Percentiles rank a stretch among this genome's conserved stretches.
Evolutionary conservation across 2,888 invertebrate genomes (phyloP).

Genomic region (Balanococcus diminutus): DNA sequence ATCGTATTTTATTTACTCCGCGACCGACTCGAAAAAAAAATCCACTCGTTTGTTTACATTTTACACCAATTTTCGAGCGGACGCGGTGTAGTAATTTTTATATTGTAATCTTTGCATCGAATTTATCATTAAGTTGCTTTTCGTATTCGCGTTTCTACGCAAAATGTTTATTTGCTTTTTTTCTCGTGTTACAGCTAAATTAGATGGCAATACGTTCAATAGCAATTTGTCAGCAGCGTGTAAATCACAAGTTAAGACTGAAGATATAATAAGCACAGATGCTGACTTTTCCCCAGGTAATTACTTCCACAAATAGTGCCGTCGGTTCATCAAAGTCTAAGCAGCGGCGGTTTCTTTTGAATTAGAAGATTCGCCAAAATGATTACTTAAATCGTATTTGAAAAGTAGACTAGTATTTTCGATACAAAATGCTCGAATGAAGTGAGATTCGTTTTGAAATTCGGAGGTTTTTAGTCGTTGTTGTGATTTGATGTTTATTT

Average conservation of each 20-base stretch:
- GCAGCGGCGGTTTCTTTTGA: background rate
- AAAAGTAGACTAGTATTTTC: background rate
- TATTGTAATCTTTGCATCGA: background rate
- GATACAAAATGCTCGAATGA: background rate
- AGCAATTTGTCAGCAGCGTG: conserved; percentile 40
- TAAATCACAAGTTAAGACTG: conserved; percentile 46
- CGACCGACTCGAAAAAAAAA: background rate
- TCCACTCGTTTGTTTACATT: conserved; percentile 8
- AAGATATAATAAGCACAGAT: conserved; percentile 34
- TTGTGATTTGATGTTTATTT: background rate
- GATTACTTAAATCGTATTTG: background rate
- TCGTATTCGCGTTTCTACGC: background rate
- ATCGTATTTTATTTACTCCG: background rate
- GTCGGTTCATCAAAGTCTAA: background rate
- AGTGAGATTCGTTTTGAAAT: background rate
- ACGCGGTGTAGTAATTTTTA: background rate
- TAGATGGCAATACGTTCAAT: conserved; percentile 35
- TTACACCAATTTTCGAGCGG: background rate
- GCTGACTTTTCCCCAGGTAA: conserved; percentile 40
- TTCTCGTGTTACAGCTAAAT: conserved; percentile 40
- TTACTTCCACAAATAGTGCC: background rate
- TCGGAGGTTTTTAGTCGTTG: background rate
- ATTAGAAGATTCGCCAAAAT: background rate
- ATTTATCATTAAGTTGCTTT: background rate
- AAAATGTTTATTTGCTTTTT: background rate